Conservation (phyloP, 2,888 invertebrate genomes). For the Pristionchus arcanus region DNA sequence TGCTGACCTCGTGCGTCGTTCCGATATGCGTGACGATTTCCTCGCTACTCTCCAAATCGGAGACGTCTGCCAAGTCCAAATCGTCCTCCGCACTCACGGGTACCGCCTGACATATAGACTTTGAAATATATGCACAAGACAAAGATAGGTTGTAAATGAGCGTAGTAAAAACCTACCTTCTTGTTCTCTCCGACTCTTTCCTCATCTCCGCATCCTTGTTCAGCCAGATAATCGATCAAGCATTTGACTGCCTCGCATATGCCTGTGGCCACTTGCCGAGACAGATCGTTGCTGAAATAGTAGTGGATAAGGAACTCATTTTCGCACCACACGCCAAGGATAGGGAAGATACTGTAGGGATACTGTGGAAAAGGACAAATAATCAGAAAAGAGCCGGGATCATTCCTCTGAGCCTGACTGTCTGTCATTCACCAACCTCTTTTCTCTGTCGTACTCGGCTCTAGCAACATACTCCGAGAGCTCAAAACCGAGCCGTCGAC, state of each 20-base stretch:
- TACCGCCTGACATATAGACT: no score
- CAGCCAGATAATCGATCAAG: not conserved
- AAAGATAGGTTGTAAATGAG: no score
- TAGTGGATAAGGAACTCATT: no score
- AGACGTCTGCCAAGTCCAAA: not conserved
- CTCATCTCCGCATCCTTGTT: not conserved
- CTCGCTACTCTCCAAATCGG: not conserved
- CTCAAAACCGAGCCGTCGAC: not conserved
- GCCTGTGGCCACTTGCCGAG: not conserved
- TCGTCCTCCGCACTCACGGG: not conserved
- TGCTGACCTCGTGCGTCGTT: not conserved
- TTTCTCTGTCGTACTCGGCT: not conserved
- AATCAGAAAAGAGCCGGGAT: no score
- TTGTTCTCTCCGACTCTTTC: not conserved
- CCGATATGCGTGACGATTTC: not conserved
- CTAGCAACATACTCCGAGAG: not conserved
- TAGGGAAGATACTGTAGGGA: not conserved
- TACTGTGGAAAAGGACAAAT: no score
- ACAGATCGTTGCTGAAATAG: not conserved
- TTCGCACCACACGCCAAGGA: not conserved
- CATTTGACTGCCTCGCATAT: not conserved
- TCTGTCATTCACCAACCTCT: not conserved
- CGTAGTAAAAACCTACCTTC: no score
- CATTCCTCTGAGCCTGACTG: not conserved
- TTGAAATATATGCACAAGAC: no score